phyloP scores from a whole-genome alignment of 2,797 vertebrate genomes.

The Myotis planiceps region DNA sequence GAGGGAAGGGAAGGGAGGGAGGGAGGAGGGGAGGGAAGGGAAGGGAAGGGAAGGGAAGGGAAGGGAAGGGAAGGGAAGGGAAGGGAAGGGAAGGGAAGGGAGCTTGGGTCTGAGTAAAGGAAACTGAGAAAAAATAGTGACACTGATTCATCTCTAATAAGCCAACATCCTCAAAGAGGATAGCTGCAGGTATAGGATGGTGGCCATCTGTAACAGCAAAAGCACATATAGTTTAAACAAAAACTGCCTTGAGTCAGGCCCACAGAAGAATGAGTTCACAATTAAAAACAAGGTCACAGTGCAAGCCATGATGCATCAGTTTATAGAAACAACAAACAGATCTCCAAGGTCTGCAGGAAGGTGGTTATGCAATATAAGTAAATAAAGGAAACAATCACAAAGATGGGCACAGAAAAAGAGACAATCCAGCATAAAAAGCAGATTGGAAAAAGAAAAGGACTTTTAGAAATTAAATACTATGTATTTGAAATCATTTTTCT shows the following conservation, averaged over 20 bases:
- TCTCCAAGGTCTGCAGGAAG: not conserved
- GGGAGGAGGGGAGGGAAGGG: too few species aligned
- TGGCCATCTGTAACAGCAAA: not conserved
- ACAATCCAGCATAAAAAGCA: not conserved
- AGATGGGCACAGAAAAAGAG: not conserved
- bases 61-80: too few species aligned
- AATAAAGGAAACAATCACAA: not conserved
- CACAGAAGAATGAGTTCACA: not conserved
- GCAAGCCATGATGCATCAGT: not conserved
- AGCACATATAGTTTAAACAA: not conserved
- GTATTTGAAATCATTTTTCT: not conserved
- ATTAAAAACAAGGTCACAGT: not conserved
- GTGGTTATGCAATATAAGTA: not conserved
- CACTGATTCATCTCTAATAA: not conserved
- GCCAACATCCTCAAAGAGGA: not conserved
- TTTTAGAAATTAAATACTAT: not conserved
- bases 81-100: too few species aligned
- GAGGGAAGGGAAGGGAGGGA: not conserved
- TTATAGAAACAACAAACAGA: not conserved
- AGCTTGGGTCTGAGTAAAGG: not conserved
- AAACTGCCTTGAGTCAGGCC: not conserved
- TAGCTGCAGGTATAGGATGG: not conserved
- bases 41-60: rapidly evolving
- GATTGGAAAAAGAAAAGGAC: not conserved
- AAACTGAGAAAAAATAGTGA: not conserved